phyloP scores from a whole-genome alignment of 2,888 invertebrate genomes.

The Hemicrepidius hirtus region DNA sequence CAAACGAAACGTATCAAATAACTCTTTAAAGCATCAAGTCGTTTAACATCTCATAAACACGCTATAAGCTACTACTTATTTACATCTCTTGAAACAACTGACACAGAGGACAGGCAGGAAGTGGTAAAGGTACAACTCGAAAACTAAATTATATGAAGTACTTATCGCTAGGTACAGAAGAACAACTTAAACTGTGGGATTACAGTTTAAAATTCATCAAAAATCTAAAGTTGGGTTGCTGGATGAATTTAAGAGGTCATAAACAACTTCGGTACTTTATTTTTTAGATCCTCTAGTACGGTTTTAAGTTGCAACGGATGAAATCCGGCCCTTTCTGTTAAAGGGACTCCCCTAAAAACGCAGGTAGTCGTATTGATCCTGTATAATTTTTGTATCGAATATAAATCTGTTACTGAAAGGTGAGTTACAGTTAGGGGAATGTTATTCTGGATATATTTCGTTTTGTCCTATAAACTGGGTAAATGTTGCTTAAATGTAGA shows the following conservation, averaged over 20 bases:
- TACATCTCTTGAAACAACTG: slow-evolving; percentile 27
- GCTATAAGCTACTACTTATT: slow-evolving; percentile 39
- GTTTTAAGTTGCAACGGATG: slow-evolving; percentile 34
- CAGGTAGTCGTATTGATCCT: slow-evolving; percentile 13
- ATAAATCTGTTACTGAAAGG: no score
- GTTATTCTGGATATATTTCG: no score
- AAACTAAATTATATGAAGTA: slow-evolving; percentile 33
- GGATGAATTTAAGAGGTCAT: slow-evolving; percentile 31
- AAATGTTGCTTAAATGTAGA: no score
- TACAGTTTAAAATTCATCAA: background rate
- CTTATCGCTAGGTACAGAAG: slow-evolving; percentile 26
- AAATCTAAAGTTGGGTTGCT: slow-evolving; percentile 2
- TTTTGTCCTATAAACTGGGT: no score
- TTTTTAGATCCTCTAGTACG: slow-evolving; percentile 24
- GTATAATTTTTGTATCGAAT: no score
- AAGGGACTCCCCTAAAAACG: background rate
- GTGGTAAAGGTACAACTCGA: slow-evolving; percentile 3
- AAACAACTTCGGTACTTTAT: slow-evolving; percentile 38
- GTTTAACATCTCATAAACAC: slow-evolving; percentile 44
- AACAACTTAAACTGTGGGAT: background rate
- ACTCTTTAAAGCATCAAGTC: slow-evolving; percentile 32
- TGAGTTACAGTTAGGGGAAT: no score
- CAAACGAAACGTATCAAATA: slow-evolving; percentile 29
- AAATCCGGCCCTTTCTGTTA: slow-evolving; percentile 5
- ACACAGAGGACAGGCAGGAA: slow-evolving; percentile 15